phyloP scores from a whole-genome alignment of 2,888 invertebrate species.

The Yponomeuta sedellus region DNA sequence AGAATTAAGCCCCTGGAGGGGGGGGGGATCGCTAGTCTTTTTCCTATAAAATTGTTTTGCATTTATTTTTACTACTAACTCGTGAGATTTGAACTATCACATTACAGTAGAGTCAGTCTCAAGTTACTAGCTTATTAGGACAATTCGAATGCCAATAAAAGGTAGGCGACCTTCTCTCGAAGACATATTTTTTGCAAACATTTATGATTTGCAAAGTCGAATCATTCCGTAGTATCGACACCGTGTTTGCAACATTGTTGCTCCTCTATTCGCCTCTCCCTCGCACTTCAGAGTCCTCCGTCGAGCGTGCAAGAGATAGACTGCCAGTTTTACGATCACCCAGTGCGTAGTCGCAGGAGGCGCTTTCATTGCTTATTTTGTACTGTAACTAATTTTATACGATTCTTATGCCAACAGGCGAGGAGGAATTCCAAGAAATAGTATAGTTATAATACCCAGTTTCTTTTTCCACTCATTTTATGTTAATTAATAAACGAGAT shows the following conservation, averaged over 20 bases:
- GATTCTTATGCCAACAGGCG: conserved; percentile 33
- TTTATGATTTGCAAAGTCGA: conserved; percentile 11
- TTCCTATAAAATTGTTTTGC: too few relatives aligned
- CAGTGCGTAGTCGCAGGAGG: conserved; percentile 54
- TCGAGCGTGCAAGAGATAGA: conserved; percentile 34
- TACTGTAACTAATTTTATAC: conserved; percentile 64
- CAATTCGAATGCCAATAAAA: background rate
- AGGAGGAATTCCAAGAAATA: conserved; percentile 46
- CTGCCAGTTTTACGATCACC: conserved; percentile 53
- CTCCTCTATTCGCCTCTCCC: conserved; percentile 32
- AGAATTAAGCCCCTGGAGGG: too few relatives aligned
- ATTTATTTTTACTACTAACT: too few relatives aligned
- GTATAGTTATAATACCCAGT: conserved; percentile 17
- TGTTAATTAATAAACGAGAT: conserved; percentile 9
- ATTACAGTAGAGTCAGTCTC: background rate
- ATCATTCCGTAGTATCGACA: conserved; percentile 7
- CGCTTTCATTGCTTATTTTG: conserved; percentile 67
- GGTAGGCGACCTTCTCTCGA: background rate
- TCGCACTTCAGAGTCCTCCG: conserved; percentile 27
- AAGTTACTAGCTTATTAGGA: background rate
- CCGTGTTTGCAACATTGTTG: conserved; percentile 47
- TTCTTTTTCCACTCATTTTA: conserved; percentile 6
- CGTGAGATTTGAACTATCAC: too few relatives aligned
- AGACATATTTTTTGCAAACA: background rate
- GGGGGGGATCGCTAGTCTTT: too few relatives aligned